Base-by-base conservation (phyloP, 2,797 vertebrate species). In the Discoglossus pictus region DNA sequence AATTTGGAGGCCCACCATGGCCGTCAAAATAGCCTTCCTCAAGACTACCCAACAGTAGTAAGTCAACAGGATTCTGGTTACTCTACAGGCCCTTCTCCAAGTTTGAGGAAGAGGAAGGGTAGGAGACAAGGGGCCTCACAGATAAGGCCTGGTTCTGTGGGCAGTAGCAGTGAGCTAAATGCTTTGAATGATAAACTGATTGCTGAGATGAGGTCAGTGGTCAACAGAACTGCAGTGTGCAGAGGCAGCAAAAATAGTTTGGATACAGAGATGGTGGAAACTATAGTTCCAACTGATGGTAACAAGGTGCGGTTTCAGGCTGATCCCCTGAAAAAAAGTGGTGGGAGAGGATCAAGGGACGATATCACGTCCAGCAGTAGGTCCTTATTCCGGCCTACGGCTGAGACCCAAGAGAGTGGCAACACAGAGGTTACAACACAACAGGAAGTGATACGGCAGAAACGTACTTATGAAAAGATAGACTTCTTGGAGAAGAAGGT, bases 1-100 rank as follows among this genome's bases (percentile, higher is more conserved):
- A 92, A 91, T 65, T 90, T 93, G 84, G 93, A 94, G 55, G 87
- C 87, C 11, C 89, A 91, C 47, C 92, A 94, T 81, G 92, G 90
- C 74, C 81, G 87, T 11, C 92, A 94, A 73, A 90, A 83, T 79
- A 94, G 89, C 84, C 84, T 93, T 74, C 86, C 87, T 3, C 92
- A 93, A 65, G 93, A 96, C 65, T 94, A 93, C 74, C 81, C 89
- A 3, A 85, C 88, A 0, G 82, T 90, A 0, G 78, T 89, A 52
- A 93, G 91, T 83, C 93, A 94, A 70, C 93, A 96, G 76, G 94
- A 96, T 79, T 96, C 94, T 2, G 93, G 93, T 40, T 96, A 95
- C 84, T 96, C 94, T 0, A 95, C 93, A 0, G 93, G 93, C 0
- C 93, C 93, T 34, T 96, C 94, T 31, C 94, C 94, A 12, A 93